phyloP scores from a whole-genome alignment of 2,113 vertebrate genomes.

The Picathartes gymnocephalus region DNA sequence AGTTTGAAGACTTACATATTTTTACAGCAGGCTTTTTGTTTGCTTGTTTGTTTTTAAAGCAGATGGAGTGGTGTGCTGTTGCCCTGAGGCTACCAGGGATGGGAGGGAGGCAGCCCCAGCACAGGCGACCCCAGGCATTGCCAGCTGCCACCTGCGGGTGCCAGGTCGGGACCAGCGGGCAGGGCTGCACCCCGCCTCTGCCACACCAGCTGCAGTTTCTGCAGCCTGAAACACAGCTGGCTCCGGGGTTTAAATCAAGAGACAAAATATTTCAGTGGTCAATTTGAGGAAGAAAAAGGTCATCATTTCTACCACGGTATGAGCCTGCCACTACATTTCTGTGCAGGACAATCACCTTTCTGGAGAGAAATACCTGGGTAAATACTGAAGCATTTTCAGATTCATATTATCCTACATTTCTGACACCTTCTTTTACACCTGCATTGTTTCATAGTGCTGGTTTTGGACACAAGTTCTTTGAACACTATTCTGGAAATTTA shows the following conservation, averaged over 20 bases:
- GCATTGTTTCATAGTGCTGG: not conserved
- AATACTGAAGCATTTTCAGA: not conserved
- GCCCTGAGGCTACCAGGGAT: not conserved
- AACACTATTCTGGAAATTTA: not conserved
- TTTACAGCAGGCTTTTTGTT: not conserved
- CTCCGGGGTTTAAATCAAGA: not conserved
- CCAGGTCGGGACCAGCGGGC: rapidly evolving
- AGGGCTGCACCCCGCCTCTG: rapidly evolving
- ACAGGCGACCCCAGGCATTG: rapidly evolving
- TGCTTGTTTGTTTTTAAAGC: not conserved
- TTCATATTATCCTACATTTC: not conserved
- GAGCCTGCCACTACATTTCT: not conserved
- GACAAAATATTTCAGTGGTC: rapidly evolving
- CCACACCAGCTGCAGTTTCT: rapidly evolving
- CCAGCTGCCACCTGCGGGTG: not conserved
- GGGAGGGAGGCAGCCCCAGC: rapidly evolving
- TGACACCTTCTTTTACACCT: not conserved
- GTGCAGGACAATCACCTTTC: not conserved
- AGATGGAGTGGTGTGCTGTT: not conserved
- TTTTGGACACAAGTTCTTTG: not conserved
- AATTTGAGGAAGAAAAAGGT: not conserved
- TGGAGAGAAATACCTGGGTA: not conserved
- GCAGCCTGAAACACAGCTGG: not conserved
- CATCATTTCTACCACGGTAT: rapidly evolving
- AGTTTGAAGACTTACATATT: not conserved